A percentile compares a stretch with the other conserved stretches of the same genome.
Evolutionary conservation across 1,140 invertebrate species (phyloP).

Genomic region (Drosophila truncata): DNA sequence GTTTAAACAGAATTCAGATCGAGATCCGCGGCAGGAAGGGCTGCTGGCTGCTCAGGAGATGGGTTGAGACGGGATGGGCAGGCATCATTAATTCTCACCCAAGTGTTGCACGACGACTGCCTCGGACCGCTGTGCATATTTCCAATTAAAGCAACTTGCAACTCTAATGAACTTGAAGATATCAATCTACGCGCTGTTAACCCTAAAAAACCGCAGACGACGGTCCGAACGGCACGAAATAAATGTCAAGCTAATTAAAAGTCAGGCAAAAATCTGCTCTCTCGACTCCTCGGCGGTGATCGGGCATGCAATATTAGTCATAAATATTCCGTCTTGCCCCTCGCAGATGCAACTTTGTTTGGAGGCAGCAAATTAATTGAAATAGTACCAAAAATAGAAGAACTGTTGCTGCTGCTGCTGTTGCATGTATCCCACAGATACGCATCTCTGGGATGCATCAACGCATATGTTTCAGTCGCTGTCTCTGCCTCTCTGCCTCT

Average conservation of each 20-base stretch:
- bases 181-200: constrained; percentile 84
- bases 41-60: background rate
- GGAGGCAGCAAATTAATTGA: constrained; percentile 65
- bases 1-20: constrained; percentile 72
- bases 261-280: constrained; percentile 27
- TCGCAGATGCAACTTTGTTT: constrained; percentile 38
- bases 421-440: constrained; percentile 67
- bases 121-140: constrained; percentile 63
- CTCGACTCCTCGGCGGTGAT: constrained; percentile 9
- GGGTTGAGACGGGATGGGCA: constrained; percentile 27
- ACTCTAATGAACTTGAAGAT: constrained; percentile 85
- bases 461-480: constrained; percentile 33
- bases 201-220: constrained; percentile 63
- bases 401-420: constrained; percentile 16
- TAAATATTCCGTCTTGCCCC: constrained; percentile 41
- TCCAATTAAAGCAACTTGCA: constrained; percentile 82
- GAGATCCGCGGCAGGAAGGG: constrained; percentile 29
- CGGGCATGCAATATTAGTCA: constrained; percentile 71
- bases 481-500: background rate
- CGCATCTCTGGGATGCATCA: constrained; percentile 66
- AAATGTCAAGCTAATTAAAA: constrained; percentile 83
- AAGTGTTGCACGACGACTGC: constrained; percentile 62
- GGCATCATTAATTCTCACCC: constrained; percentile 84
- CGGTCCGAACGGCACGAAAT: constrained; percentile 46
- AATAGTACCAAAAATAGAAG: constrained; percentile 72